phyloP scores from a whole-genome alignment of 2,113 vertebrate genomes.

The Spermophilus dauricus region DNA sequence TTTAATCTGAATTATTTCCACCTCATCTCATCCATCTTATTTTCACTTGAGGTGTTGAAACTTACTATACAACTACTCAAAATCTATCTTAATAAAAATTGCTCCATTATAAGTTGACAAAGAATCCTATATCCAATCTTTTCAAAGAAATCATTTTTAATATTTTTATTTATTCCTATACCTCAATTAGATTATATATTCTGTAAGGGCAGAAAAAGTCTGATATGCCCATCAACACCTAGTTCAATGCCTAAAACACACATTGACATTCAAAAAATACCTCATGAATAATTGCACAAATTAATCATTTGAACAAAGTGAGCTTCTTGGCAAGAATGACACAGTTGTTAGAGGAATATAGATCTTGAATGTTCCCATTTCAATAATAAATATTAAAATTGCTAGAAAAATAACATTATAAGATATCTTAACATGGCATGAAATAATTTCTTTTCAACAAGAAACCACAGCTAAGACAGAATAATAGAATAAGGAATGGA shows the following conservation, averaged over 20 bases:
- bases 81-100: not conserved
- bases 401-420: not conserved
- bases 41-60: not conserved
- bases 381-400: slow-evolving; percentile 18
- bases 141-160: not conserved
- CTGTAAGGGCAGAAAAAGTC: not conserved
- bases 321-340: slow-evolving; percentile 11
- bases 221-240: not conserved
- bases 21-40: not conserved
- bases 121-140: not conserved
- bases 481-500: not conserved
- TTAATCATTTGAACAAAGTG: not conserved
- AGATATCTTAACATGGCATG: not conserved
- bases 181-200: not conserved
- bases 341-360: not conserved
- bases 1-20: not conserved
- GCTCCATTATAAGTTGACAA: not conserved
- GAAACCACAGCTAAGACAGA: not conserved
- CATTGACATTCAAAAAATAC: not conserved
- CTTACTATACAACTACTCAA: not conserved
- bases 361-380: not conserved
- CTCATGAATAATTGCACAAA: not conserved
- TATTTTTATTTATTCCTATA: not conserved
- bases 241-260: not conserved
- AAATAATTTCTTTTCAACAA: not conserved